Evolutionary conservation across 1,140 invertebrate species (phyloP), one percentile per base, ranked within the genome.

Genomic region (Idris sp.): DNA sequence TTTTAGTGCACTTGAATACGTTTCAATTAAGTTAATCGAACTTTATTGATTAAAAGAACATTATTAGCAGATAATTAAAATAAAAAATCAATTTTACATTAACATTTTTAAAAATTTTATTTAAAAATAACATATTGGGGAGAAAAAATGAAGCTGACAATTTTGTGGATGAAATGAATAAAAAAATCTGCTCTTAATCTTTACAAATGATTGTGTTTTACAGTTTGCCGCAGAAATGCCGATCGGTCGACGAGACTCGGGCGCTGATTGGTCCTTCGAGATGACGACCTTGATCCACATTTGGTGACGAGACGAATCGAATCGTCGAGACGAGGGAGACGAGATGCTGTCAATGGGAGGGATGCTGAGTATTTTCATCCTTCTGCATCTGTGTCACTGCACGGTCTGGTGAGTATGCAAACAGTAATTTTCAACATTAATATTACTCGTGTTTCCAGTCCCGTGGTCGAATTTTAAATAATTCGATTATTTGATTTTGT

Each of bases 201-300:
- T 25, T 8, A 4, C 30, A 10, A 19, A 7, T 15, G 54, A 68
- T 71, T 56, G 25, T 14, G 53, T n/a, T n/a, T 73, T 38, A 54
- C 59, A 74, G 69, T 76, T 81, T 72, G 48, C 65, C 72, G 14
- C 61, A 68, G 75, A 76, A 62, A 79, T 83, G 80, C 61, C 73
- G 75, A 78, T 77, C 75, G 74, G 72, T 73, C 77, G 65, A 78
- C 46, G 56, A 75, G 36, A 40, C 22, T 65, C 46, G 64, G 68
- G 59, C 68, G 61, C 68, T 69, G 74, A 75, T 71, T 65, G 64
- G 69, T 77, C 71, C 74, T 77, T 78, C 53, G 62, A 82, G 81
- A 84, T 85, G 78, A 84, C 79, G 80, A 79, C 74, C 78, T 83
- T 79, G 78, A 75, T 78, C 77, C 73, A 76, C 41, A 81, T 77